Evolutionary conservation across 2,113 vertebrate genomes (phyloP).

Genomic region (Butorides virescens): DNA sequence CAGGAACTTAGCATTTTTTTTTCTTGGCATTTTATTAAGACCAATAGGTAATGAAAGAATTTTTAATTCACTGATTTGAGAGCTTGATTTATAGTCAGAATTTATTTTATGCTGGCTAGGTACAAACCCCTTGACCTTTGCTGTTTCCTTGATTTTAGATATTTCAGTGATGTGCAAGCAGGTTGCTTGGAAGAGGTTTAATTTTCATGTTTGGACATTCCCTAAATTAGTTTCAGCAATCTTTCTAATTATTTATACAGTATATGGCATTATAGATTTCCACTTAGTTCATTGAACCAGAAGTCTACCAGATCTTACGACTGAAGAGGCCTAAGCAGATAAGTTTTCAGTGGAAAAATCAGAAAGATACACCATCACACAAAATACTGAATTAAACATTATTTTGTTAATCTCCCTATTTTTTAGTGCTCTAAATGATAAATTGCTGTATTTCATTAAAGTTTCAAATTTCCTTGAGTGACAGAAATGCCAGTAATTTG

Average conservation of each 20-base stretch:
- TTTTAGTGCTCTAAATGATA: background rate
- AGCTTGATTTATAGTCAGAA: slow-evolving; percentile 40
- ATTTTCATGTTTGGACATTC: background rate
- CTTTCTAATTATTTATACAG: background rate
- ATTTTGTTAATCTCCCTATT: background rate
- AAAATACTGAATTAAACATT: background rate
- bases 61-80: slow-evolving; percentile 20
- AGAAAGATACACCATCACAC: background rate
- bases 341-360: background rate
- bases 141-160: background rate
- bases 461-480: background rate
- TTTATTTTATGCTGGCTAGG: slow-evolving; percentile 14
- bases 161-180: slow-evolving; percentile 7
- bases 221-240: background rate
- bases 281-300: background rate
- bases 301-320: background rate
- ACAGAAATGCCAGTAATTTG: background rate
- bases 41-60: background rate
- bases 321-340: background rate
- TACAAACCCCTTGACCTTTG: background rate
- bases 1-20: background rate
- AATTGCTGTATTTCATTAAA: background rate
- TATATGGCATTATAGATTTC: background rate
- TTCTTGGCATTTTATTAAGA: background rate
- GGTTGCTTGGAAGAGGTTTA: background rate